phyloP scores from a whole-genome alignment of 2,888 invertebrate genomes.

The Barypeithes pellucidus region DNA sequence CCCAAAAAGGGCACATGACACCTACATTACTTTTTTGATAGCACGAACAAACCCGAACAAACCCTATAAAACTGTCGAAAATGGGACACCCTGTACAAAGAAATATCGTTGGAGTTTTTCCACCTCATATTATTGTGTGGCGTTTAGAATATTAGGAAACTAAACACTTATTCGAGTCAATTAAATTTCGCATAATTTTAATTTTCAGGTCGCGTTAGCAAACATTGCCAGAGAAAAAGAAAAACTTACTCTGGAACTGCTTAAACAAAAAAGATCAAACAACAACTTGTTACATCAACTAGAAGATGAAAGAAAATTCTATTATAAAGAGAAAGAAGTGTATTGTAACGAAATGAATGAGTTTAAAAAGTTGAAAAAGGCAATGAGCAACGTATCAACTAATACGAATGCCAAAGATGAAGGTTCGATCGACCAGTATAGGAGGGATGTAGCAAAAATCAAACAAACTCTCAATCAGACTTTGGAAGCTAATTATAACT shows the following conservation, averaged over 20 bases:
- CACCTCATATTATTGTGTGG: too few relatives aligned
- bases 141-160: too few relatives aligned
- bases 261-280: conserved; percentile 71
- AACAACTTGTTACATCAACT: conserved; percentile 73
- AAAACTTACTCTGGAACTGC: conserved; percentile 71
- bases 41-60: too few relatives aligned
- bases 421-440: conserved; percentile 61
- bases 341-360: conserved; percentile 72
- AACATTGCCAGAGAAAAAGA: conserved; percentile 73
- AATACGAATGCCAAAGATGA: conserved; percentile 42
- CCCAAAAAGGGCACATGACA: too few relatives aligned
- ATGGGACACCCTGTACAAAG: too few relatives aligned
- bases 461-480: conserved; percentile 67
- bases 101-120: too few relatives aligned
- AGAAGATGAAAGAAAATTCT: conserved; percentile 73
- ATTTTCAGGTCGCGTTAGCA: conserved; percentile 66
- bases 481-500: conserved; percentile 69
- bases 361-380: conserved; percentile 65
- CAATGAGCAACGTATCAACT: conserved; percentile 56
- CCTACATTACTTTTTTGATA: too few relatives aligned
- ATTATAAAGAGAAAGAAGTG: conserved; percentile 74
- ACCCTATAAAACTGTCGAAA: too few relatives aligned
- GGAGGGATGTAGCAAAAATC: conserved; percentile 66
- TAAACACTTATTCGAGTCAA: too few relatives aligned
- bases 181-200: not conserved